Conservation (phyloP, 2,113 vertebrate genomes). For the Hiodon tergisus region DNA sequence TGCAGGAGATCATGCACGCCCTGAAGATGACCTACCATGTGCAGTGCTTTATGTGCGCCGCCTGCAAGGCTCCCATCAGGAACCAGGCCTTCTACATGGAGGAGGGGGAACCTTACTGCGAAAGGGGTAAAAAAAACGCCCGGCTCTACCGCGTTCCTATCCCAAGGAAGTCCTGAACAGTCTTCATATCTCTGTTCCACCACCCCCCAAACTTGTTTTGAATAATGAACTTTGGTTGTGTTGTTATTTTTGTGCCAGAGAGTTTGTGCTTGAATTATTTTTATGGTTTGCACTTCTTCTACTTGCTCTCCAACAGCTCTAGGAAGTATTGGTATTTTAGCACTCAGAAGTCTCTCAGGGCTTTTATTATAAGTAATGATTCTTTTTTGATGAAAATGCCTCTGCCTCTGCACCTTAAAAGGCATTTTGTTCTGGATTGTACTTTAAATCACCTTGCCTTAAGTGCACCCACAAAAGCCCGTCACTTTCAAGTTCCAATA, state of each 20-base stretch:
- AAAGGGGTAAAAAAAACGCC: constrained; percentile 72
- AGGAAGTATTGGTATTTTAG: constrained; percentile 29
- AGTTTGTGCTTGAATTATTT: not conserved
- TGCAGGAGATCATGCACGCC: constrained; percentile 95
- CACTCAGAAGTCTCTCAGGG: constrained; percentile 36
- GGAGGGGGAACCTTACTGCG: constrained; percentile 93
- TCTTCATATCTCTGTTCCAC: not conserved
- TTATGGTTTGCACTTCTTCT: constrained; percentile 21
- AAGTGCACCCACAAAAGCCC: constrained; percentile 45
- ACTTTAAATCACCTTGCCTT: constrained; percentile 44
- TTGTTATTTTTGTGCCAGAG: not conserved
- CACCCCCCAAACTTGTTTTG: not conserved
- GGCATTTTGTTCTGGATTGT: constrained; percentile 33
- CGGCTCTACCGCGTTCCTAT: no score
- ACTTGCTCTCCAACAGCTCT: not conserved
- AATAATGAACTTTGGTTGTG: not conserved
- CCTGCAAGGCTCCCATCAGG: constrained; percentile 89
- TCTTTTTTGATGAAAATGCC: constrained; percentile 60
- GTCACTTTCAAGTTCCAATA: constrained; percentile 35
- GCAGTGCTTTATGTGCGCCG: constrained; percentile 87
- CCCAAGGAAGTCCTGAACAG: not conserved
- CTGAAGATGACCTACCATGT: constrained; percentile 98
- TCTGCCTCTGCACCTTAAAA: constrained; percentile 58
- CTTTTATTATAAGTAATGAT: constrained; percentile 53
- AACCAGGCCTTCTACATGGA: constrained; percentile 98